These are phyloP conservation scores for Acinonyx jubatus DNA, from an alignment of 2,113 vertebrate genomes.

Conservation along the genomic window DNA sequence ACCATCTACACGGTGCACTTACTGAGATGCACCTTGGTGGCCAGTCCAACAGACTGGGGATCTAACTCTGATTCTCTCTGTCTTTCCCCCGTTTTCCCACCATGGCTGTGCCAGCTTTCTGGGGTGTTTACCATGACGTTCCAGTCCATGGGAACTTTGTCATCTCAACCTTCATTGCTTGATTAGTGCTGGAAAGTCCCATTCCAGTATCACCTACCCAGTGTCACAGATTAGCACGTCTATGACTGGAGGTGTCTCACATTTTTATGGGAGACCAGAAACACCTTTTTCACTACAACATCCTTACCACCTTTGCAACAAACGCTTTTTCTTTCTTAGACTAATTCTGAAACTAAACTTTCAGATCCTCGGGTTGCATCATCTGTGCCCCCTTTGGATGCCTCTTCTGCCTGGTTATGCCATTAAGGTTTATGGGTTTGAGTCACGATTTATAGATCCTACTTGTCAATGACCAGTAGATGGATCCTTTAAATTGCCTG, in stretches of 20 bases:
- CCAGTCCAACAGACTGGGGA: background rate
- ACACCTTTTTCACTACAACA: background rate
- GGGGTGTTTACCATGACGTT: background rate
- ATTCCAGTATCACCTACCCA: background rate
- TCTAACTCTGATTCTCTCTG: background rate
- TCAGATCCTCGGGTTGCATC: background rate
- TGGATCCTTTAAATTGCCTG: background rate
- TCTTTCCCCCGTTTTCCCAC: background rate
- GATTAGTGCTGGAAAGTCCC: background rate
- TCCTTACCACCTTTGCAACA: background rate
- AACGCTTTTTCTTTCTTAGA: background rate
- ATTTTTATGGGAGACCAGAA: background rate
- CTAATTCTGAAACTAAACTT: background rate
- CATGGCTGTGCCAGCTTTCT: background rate
- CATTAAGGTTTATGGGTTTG: background rate
- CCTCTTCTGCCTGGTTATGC: background rate
- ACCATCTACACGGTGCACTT: background rate
- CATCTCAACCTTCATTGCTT: background rate
- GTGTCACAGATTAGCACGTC: background rate
- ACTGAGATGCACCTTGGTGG: background rate
- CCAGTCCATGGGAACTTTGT: background rate
- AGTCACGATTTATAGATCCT: background rate
- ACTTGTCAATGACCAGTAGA: background rate
- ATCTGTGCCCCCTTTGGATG: background rate
- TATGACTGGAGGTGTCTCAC: background rate